phyloP scores from a whole-genome alignment of 2,113 vertebrate species.

The Nannobrachium achirus region DNA sequence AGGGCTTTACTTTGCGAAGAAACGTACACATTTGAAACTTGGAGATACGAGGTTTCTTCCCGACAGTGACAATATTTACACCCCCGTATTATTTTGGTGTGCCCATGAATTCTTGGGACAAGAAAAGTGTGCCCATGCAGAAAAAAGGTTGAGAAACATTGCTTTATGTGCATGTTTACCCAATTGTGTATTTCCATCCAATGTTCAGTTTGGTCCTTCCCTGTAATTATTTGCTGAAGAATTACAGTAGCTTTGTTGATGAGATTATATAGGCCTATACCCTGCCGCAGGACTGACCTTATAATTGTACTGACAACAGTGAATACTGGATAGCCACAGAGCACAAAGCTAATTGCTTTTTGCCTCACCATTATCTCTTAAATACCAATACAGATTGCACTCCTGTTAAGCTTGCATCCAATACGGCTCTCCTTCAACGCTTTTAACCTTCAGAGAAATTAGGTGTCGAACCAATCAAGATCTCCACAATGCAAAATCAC shows the following conservation, averaged over 20 bases:
- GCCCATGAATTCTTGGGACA: too few species aligned
- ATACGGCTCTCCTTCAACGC: slow-evolving; percentile 40
- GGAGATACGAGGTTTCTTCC: too few species aligned
- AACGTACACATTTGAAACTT: too few species aligned
- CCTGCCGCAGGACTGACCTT: slow-evolving; percentile 44
- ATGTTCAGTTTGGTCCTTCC: too few species aligned
- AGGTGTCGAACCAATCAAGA: slow-evolving; percentile 49
- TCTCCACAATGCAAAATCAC: slow-evolving; percentile 32
- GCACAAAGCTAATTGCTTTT: slow-evolving; percentile 72
- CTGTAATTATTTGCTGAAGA: slow-evolving; percentile 14
- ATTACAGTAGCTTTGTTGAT: slow-evolving; percentile 28
- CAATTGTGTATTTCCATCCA: too few species aligned
- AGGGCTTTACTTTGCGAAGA: too few species aligned
- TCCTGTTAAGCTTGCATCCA: slow-evolving; percentile 55
- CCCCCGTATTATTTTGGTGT: too few species aligned
- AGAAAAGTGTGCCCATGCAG: too few species aligned
- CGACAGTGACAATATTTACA: too few species aligned
- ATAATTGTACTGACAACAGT: slow-evolving; percentile 61
- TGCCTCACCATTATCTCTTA: slow-evolving; percentile 68
- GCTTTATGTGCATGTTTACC: too few species aligned
- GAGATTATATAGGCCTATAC: slow-evolving; percentile 31
- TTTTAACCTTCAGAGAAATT: slow-evolving; percentile 70
- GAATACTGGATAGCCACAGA: slow-evolving; percentile 49
- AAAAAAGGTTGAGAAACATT: too few species aligned
- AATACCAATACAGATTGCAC: slow-evolving; percentile 71